phyloP scores from a whole-genome alignment of 2,113 vertebrate species.

The Plotosus lineatus region DNA sequence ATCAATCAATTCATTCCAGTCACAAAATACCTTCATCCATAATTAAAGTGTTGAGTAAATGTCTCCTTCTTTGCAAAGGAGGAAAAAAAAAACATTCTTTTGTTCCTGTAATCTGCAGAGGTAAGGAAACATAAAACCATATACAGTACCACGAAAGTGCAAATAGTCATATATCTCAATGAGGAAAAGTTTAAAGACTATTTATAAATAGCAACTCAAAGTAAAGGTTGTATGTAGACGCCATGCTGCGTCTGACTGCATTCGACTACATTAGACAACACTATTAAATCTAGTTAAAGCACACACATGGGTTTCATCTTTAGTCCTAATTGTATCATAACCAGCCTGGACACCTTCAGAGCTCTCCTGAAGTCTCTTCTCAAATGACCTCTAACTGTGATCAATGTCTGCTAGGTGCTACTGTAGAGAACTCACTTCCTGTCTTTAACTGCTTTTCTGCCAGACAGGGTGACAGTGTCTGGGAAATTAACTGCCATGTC shows the following conservation, averaged over 20 bases:
- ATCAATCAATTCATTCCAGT: conserved; percentile 39
- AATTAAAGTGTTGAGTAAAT: conserved; percentile 47
- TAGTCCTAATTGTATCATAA: conserved; percentile 36
- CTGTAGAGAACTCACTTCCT: not conserved
- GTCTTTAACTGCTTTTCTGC: conserved; percentile 7
- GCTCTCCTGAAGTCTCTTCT: conserved; percentile 1
- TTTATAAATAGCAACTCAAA: conserved; percentile 23
- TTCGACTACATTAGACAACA: conserved; percentile 29
- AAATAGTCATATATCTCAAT: not conserved
- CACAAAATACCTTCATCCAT: conserved; percentile 54
- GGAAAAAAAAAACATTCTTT: not conserved
- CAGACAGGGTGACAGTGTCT: not conserved
- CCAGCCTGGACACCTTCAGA: conserved; percentile 34
- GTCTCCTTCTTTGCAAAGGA: conserved; percentile 24
- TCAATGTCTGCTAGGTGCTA: conserved; percentile 30
- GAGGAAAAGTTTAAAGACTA: not conserved
- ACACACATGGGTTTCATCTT: conserved; percentile 36
- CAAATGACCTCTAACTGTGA: conserved; percentile 37
- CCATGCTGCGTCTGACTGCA: conserved; percentile 15
- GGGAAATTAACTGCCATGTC: not conserved
- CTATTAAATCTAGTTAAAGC: conserved; percentile 42
- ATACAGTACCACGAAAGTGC: not conserved
- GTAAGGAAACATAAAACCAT: conserved; percentile 1
- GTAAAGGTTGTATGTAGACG: conserved; percentile 27
- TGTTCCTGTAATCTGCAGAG: conserved; percentile 7